Conservation (phyloP, 2,113 vertebrate species). For the Actenoides lindsayi region DNA sequence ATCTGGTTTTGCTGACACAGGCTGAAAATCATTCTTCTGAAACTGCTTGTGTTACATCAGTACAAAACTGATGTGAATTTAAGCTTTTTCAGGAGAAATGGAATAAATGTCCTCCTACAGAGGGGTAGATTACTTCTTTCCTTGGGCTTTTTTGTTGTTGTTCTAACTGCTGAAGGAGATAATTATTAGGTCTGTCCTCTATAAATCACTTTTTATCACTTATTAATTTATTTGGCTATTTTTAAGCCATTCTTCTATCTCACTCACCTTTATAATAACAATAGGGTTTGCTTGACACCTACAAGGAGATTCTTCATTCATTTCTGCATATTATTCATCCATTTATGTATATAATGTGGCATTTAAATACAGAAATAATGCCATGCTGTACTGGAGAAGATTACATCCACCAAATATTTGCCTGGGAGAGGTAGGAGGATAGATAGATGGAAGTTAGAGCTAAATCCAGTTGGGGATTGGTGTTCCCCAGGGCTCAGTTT, state of each 20-base stretch:
- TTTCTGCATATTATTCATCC: background rate
- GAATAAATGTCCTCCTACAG: background rate
- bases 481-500: background rate
- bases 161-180: background rate
- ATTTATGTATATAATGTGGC: background rate
- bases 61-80: background rate
- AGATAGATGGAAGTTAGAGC: background rate
- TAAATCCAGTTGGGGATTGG: no score
- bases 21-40: background rate
- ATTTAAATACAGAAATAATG: constrained; percentile 27
- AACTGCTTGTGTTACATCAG: background rate
- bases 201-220: background rate
- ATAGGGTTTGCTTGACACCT: background rate
- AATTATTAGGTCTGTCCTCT: background rate
- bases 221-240: background rate
- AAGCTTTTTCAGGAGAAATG: background rate
- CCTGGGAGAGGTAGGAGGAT: background rate
- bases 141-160: background rate
- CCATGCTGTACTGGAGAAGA: background rate
- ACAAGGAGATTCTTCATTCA: background rate
- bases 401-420: background rate
- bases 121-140: background rate
- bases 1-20: background rate
- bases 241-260: background rate
- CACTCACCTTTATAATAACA: background rate